Percentiles rank a stretch among this genome's conserved stretches.
These are phyloP conservation scores for Drosophila subsilvestris DNA, from an alignment of 2,888 invertebrate genomes.

Conservation along the genomic window DNA sequence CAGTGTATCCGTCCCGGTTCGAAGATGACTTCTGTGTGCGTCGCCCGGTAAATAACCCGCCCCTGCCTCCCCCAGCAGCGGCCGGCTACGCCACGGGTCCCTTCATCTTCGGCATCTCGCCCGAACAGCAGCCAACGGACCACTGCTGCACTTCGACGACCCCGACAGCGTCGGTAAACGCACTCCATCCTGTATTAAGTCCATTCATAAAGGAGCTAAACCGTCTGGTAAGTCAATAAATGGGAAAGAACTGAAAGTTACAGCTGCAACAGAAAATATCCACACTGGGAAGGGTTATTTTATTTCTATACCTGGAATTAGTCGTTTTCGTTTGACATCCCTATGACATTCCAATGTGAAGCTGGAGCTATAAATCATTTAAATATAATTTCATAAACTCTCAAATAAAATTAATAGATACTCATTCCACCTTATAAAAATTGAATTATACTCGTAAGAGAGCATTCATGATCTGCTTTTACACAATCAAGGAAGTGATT, in stretches of 20 bases:
- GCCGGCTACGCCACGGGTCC: conserved; percentile 83
- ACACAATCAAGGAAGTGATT: too few species aligned
- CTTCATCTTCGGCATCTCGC: conserved; percentile 87
- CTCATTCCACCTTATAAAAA: too few species aligned
- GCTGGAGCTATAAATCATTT: too few species aligned
- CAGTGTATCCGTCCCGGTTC: conserved; percentile 74
- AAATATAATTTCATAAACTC: too few species aligned
- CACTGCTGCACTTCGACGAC: conserved; percentile 39
- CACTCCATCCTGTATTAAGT: conserved; percentile 72
- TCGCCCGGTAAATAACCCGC: conserved; percentile 6
- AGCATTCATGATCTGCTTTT: too few species aligned
- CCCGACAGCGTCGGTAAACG: conserved; percentile 21
- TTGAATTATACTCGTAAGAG: too few species aligned
- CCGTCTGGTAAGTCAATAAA: conserved; percentile 64
- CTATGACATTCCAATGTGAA: too few species aligned
- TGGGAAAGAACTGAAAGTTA: neutral
- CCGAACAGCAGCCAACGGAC: conserved; percentile 70
- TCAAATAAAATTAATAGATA: too few species aligned
- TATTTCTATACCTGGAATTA: too few species aligned
- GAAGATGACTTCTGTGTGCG: conserved; percentile 81
- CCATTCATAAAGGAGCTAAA: conserved; percentile 63
- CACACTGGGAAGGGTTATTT: too few species aligned
- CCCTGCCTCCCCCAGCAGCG: neutral
- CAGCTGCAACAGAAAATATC: too few species aligned
- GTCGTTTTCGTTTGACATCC: too few species aligned